Evolutionary conservation across 2,888 invertebrate genomes (phyloP).

Genomic region (Thymelicus lineola): DNA sequence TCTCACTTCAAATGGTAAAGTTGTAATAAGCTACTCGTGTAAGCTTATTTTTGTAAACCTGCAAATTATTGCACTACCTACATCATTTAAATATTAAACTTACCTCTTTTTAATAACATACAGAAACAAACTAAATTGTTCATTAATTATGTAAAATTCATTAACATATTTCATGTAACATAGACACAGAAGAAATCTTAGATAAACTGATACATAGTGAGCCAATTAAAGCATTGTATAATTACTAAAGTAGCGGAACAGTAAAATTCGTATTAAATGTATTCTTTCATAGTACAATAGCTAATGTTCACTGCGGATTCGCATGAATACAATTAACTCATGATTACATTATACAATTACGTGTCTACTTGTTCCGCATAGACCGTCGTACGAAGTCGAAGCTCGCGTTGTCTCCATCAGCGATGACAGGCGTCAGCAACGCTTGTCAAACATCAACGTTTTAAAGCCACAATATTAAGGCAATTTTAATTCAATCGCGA

Average conservation of each 20-base stretch:
- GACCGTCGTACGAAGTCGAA: conserved; percentile 15
- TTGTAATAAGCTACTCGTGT: too few relatives aligned
- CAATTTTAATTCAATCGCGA: conserved; percentile 81
- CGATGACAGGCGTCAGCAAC: conserved; percentile 72
- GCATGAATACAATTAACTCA: conserved; percentile 33
- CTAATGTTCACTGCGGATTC: conserved; percentile 19
- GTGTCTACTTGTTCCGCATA: conserved; percentile 24
- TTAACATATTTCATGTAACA: not conserved
- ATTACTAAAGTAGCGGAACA: conserved; percentile 18
- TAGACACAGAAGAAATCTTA: not conserved
- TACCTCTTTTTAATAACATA: too few relatives aligned
- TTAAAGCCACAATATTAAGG: conserved; percentile 74
- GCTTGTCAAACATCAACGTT: conserved; percentile 79
- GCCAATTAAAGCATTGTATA: conserved; percentile 13
- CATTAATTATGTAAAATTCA: conserved; percentile 1
- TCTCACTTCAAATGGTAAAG: too few relatives aligned
- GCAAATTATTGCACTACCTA: too few relatives aligned
- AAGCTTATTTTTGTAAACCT: too few relatives aligned
- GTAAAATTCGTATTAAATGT: conserved; percentile 4
- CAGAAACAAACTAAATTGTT: not conserved
- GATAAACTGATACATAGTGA: conserved; percentile 8
- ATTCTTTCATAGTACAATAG: conserved; percentile 20
- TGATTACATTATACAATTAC: conserved; percentile 33
- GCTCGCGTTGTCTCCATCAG: conserved; percentile 19
- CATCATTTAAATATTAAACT: too few relatives aligned